phyloP scores from a whole-genome alignment of 1,140 invertebrate species.

The Drosophila miranda region DNA sequence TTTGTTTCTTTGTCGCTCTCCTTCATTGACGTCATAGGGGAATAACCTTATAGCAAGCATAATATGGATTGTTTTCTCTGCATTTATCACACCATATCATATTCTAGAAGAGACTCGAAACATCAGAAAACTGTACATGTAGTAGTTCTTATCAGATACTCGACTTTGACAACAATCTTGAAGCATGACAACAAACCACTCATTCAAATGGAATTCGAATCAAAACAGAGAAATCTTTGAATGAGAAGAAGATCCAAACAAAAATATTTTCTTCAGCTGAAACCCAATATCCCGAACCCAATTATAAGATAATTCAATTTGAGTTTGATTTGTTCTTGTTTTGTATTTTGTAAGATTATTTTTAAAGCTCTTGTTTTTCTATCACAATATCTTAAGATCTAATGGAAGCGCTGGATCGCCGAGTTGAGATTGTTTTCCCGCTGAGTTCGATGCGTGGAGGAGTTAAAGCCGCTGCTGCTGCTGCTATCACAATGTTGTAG shows the following conservation, averaged over 20 bases:
- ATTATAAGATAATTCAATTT: slow-evolving; percentile 53
- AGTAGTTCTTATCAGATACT: slow-evolving; percentile 25
- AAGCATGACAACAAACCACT: slow-evolving; percentile 11
- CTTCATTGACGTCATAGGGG: slow-evolving; percentile 5
- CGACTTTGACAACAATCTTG: slow-evolving; percentile 16
- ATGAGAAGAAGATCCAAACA: neutral
- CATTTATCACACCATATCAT: slow-evolving; percentile 4
- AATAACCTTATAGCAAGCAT: slow-evolving; percentile 1
- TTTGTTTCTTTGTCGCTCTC: neutral
- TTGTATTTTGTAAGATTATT: slow-evolving; percentile 55
- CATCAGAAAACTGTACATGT: slow-evolving; percentile 12
- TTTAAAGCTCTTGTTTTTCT: slow-evolving; percentile 70
- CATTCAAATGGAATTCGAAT: slow-evolving; percentile 20
- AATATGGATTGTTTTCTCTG: slow-evolving; percentile 21
- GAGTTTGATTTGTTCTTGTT: slow-evolving; percentile 44
- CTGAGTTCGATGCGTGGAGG: slow-evolving; percentile 28
- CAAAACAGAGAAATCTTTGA: slow-evolving; percentile 24
- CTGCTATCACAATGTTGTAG: slow-evolving; percentile 72
- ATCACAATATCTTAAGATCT: slow-evolving; percentile 75
- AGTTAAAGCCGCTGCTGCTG: slow-evolving; percentile 32
- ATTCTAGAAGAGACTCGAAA: neutral
- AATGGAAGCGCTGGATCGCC: slow-evolving; percentile 76
- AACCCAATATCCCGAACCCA: slow-evolving; percentile 31
- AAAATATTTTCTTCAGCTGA: slow-evolving; percentile 2
- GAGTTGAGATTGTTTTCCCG: slow-evolving; percentile 47